Percentiles rank a stretch among this genome's conserved stretches.
These are phyloP conservation scores for Nebria ingens DNA, from an alignment of 1,140 invertebrate genomes.

Conservation along the genomic window DNA sequence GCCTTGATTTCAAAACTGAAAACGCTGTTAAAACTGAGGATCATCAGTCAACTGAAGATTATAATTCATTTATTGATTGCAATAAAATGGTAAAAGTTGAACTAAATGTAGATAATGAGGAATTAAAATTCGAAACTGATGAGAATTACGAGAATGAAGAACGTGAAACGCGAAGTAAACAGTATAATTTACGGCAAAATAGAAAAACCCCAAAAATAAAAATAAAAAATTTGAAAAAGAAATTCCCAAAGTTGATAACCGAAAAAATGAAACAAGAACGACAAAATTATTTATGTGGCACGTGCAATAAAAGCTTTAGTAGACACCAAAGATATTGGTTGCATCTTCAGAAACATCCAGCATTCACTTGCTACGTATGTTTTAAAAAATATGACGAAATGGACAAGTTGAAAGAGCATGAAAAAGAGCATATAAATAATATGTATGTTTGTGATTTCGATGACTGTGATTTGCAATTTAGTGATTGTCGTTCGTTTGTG, in stretches of 20 bases:
- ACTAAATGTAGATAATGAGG: neutral
- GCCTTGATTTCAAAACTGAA: neutral
- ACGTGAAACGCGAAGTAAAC: neutral
- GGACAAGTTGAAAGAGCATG: neutral
- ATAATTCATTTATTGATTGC: neutral
- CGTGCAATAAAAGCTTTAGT: neutral
- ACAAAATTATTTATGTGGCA: neutral
- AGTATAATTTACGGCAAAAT: neutral
- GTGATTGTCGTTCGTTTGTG: neutral
- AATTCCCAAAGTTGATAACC: neutral
- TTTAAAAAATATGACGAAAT: neutral
- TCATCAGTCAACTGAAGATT: neutral
- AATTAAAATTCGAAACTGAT: constrained; percentile 1
- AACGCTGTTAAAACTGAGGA: neutral
- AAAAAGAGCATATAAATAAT: neutral
- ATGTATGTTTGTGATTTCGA: constrained; percentile 3
- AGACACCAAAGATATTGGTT: neutral
- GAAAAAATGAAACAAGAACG: too few species aligned
- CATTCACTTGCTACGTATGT: constrained; percentile 5
- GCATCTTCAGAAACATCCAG: neutral
- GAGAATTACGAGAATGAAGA: constrained; percentile 1
- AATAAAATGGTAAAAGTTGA: neutral
- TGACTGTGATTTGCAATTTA: constrained; percentile 1
- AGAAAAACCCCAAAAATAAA: neutral
- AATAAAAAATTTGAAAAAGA: neutral